Base-by-base conservation (phyloP, 2,113 vertebrate species). In the Dipodomys stephensi region DNA sequence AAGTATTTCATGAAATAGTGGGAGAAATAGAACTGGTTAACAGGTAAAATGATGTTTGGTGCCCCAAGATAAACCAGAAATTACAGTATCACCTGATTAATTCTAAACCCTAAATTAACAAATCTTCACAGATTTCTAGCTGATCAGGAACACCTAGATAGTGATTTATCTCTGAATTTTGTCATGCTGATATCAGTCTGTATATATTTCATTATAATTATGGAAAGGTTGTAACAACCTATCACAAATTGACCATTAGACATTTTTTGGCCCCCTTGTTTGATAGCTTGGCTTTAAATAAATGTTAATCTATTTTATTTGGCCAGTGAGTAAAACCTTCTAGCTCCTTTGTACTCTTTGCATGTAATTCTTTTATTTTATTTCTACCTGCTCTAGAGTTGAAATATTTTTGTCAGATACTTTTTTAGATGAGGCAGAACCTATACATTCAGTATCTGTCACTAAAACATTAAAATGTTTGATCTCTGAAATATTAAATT, bases 91-190 rank as follows among this genome's bases (percentile, higher is more conserved):
- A 53, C 1, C 12, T 83, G 86, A 79, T 88, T 93, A 86, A 93
- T 82, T 88, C 82, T 64, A 2, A 20, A 69, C 5, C 35, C 16
- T 39, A 93, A 77, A 35, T 39, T 57, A 90, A 89, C 32, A 79
- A 91, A 62, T 74, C 2, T 2, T 79, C 71, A 28, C 19, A 22
- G 12, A 44, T 11, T 82, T 87, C 27, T 35, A 60, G 67, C 88
- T 88, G 94, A 92, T 10, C 4, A 67, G 3, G 6, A 92, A 22
- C 78, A 79, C 23, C 30, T 73, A 30, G 35, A 87, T 87, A 35
- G 20, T 46, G 27, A 64, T 67, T 81, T 86, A 82, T 67, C 20
- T 95, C 60, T 68, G 2, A 80, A 53, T 91, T 90, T 94, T 85
- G 9, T 18, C 73, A 25, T 46, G 25, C 35, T 83, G 44, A 39